Base-by-base conservation (phyloP, 30 jellyfish, hydroid and myxozoan genomes). In the Chrysaora quinquecirrha region DNA sequence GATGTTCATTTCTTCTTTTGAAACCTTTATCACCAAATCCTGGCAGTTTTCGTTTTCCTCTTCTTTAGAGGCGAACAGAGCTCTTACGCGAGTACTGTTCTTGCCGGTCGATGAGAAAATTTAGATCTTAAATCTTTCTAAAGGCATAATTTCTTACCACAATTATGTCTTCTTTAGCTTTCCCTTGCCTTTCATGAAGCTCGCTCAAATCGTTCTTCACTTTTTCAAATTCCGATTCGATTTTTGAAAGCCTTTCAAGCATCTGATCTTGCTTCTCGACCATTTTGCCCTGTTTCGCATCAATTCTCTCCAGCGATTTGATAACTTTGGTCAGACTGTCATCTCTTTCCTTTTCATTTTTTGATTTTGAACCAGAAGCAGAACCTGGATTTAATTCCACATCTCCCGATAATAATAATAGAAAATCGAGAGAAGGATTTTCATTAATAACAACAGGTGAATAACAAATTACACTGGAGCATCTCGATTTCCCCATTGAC, bases 81-180 rank as follows among this genome's bases (percentile, higher is more conserved):
- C 54, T 38, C 14, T 38, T 38, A 6, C 54, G 6, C 14, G 54
- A 38, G 6, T 64, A 20, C 19, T 67, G 80, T 30, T 67, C 80
- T 18, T 67, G 80, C 10, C 62, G 80, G 31, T 67, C 80, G 24
- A 67, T 14, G 9, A 67, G 20, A 31, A 67, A 67, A 6, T 67
- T 30, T 19, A 67, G 50, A 9, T 67, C 58, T 30, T 23, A 43
- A 19, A 3, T 7, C 28, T 67, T 67, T 7, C 20, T 11, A 30
- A 19, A 18, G 31, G 31, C 20, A 27, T 31, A 25, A 4, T 31
- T 4, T 11, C 32, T 23, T 48, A 67, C 18, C 24, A 28, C 24
- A 30, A 2, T 27, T 16, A 67, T 61, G 10, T 34, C 35, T 1
- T 21, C 48, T 30, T 67, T 38, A 18, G 31, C 18, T 6, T 16